These are phyloP conservation scores for Pseudorectes ferrugineus DNA, from an alignment of 2,113 vertebrate species.

Conservation along the genomic window DNA sequence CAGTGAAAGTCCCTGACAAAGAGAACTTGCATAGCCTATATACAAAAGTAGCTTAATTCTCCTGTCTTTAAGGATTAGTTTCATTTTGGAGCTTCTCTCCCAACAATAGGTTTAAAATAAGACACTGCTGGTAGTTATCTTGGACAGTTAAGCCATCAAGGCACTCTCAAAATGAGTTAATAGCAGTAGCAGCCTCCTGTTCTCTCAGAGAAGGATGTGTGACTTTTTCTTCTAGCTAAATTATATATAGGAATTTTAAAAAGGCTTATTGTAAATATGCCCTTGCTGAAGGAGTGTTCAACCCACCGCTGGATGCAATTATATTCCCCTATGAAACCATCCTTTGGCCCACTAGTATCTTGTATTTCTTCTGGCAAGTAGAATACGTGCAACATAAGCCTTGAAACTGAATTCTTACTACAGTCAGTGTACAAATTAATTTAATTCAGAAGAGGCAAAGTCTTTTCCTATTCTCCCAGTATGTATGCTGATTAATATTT, in stretches of 20 bases:
- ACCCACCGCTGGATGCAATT: background rate
- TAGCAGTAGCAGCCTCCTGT: background rate
- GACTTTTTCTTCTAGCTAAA: background rate
- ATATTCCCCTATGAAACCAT: background rate
- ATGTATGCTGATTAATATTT: background rate
- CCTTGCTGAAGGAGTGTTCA: background rate
- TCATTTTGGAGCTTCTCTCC: background rate
- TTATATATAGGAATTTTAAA: background rate
- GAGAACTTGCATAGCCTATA: background rate
- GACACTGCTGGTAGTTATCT: background rate
- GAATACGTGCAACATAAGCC: background rate
- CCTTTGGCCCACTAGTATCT: background rate
- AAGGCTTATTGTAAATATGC: background rate
- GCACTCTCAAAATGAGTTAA: background rate
- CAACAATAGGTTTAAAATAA: background rate
- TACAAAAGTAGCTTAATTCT: background rate
- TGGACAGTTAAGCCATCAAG: background rate
- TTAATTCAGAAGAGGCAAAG: background rate
- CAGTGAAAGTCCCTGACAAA: background rate
- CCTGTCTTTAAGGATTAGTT: background rate
- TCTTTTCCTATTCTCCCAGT: background rate
- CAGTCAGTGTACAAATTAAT: background rate
- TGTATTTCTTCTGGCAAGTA: background rate
- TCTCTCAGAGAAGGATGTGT: background rate
- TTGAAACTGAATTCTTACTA: background rate